Conservation (phyloP, 2,888 invertebrate species). For the Thumatha senex region DNA sequence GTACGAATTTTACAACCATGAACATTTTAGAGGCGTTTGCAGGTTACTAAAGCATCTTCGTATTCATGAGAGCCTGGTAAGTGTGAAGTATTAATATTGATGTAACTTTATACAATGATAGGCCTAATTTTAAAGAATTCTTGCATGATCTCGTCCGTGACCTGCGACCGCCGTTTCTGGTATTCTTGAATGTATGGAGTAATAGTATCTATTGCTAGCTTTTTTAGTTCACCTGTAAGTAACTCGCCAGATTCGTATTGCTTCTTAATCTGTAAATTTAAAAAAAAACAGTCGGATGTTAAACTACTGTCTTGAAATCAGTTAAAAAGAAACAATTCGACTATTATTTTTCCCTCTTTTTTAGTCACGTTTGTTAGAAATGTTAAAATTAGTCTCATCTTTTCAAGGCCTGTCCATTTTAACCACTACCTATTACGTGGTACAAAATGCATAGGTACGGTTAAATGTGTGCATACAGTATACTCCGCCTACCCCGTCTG, state of each 20-base stretch:
- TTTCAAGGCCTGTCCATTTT: no score
- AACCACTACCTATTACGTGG: no score
- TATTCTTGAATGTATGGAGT: constrained; percentile 90
- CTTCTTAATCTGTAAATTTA: constrained; percentile 77
- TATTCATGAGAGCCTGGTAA: not conserved
- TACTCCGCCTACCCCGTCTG: no score
- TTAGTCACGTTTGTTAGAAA: no score
- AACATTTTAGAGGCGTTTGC: no score
- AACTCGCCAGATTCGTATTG: constrained; percentile 94
- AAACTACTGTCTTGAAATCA: no score
- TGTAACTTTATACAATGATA: constrained; percentile 79
- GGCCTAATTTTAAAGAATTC: constrained; percentile 94
- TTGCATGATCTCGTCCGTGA: constrained; percentile 93
- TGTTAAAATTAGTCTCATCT: no score
- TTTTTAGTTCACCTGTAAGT: constrained; percentile 97
- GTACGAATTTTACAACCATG: no score
- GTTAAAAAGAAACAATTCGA: no score
- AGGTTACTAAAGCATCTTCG: not conserved
- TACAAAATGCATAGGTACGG: no score
- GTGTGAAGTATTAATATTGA: not conserved
- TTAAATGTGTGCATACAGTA: no score
- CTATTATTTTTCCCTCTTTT: no score
- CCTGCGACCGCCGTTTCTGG: constrained; percentile 89
- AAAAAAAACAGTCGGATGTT: not conserved
- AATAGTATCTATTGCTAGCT: constrained; percentile 89